A percentile compares a stretch with the other conserved stretches of the same genome.
Conservation (phyloP, 2,113 vertebrate species). For the Nibea coibor region DNA sequence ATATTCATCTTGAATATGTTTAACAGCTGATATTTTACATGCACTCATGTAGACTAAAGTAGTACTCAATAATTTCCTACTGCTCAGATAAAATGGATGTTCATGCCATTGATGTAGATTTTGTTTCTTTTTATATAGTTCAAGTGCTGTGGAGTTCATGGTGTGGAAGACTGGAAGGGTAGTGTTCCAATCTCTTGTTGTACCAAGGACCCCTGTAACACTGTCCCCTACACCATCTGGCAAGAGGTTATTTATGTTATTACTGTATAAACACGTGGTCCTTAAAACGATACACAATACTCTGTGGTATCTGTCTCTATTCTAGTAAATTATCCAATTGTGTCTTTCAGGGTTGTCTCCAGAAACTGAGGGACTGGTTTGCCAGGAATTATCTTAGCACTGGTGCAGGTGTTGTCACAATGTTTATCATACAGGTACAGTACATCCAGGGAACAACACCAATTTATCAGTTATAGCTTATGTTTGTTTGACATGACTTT, state of each 20-base stretch:
- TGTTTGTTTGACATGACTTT: background rate
- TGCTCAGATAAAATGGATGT: background rate
- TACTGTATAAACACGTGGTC: background rate
- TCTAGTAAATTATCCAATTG: background rate
- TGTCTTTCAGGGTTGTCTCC: conserved; percentile 73
- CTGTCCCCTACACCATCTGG: conserved; percentile 40
- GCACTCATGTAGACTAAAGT: background rate
- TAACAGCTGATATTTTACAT: background rate
- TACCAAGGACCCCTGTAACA: conserved; percentile 44
- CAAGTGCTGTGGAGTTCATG: conserved; percentile 76
- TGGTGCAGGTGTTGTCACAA: conserved; percentile 69
- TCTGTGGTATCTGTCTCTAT: too few species aligned
- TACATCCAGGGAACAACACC: background rate
- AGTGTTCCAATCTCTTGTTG: conserved; percentile 75
- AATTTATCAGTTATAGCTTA: background rate
- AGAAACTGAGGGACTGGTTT: conserved; percentile 75
- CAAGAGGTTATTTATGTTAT: conserved; percentile 57
- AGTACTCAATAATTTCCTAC: background rate
- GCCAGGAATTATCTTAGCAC: conserved; percentile 69
- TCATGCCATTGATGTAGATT: background rate
- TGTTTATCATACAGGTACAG: conserved; percentile 79
- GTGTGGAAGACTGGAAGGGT: conserved; percentile 71
- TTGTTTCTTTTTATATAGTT: conserved; percentile 64
- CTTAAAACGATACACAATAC: background rate
- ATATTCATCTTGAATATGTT: background rate